Evolutionary conservation across 2,113 vertebrate genomes (phyloP).

Genomic region (Daphoenositta chrysoptera): DNA sequence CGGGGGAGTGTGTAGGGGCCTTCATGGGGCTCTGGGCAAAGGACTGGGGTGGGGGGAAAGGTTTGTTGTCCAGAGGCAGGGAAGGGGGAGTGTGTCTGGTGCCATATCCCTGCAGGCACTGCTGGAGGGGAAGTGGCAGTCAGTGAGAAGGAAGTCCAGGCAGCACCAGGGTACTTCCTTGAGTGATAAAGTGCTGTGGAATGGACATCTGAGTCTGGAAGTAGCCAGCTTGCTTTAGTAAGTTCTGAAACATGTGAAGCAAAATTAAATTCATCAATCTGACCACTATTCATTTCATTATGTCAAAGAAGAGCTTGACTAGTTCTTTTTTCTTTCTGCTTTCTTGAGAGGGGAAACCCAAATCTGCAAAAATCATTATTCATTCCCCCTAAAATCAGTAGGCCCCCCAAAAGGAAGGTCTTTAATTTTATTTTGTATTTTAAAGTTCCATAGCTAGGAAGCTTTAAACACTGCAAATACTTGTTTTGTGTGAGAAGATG

Average conservation of each 20-base stretch:
- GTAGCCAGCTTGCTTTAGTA: neutral
- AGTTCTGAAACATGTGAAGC: neutral
- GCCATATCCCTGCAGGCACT: neutral
- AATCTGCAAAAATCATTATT: neutral
- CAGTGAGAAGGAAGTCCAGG: neutral
- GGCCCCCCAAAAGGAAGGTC: neutral
- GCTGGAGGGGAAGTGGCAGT: neutral
- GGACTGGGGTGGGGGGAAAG: neutral
- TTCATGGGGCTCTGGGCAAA: neutral
- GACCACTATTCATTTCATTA: neutral
- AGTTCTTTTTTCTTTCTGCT: neutral
- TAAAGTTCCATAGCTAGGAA: neutral
- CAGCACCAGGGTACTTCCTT: neutral
- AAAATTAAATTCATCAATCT: neutral
- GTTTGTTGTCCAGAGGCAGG: neutral
- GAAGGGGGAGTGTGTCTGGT: neutral
- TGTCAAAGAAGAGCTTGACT: neutral
- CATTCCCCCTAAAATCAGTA: neutral
- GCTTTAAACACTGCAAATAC: neutral
- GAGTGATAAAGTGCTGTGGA: neutral
- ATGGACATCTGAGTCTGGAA: neutral
- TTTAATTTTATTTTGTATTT: neutral
- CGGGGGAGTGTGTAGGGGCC: accelerated
- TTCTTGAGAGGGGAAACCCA: neutral
- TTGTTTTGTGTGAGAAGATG: neutral